A percentile compares a stretch with the other conserved stretches of the same genome.
phyloP scores from a whole-genome alignment of 2,113 vertebrate species.

The Megaceryle torquata region DNA sequence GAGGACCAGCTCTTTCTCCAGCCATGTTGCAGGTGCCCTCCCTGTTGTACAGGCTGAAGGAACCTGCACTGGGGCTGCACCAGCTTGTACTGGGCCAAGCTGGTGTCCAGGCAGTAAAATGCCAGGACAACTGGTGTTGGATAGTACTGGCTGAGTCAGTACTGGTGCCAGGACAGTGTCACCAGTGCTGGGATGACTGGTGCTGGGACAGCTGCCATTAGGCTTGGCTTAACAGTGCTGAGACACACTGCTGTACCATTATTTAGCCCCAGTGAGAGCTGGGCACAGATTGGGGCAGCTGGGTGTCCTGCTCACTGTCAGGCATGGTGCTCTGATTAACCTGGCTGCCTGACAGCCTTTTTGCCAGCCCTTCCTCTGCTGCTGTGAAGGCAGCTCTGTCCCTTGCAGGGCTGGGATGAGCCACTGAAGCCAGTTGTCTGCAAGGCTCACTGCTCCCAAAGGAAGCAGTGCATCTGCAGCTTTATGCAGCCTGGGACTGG shows the following conservation, averaged over 20 bases:
- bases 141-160: not conserved
- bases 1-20: not conserved
- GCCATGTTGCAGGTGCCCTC: not conserved
- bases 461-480: rapidly evolving
- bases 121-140: not conserved
- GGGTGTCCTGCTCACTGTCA: rapidly evolving
- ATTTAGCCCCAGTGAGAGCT: not conserved
- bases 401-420: not conserved
- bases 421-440: not conserved
- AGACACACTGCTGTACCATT: not conserved
- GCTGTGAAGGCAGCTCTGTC: not conserved
- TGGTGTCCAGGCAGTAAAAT: not conserved
- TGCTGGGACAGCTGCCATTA: not conserved
- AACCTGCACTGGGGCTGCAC: not conserved
- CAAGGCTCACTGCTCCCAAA: rapidly evolving
- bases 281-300: not conserved
- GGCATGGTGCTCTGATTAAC: not conserved
- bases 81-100: not conserved
- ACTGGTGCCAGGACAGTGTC: not conserved
- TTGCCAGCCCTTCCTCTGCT: not conserved
- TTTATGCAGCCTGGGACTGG: rapidly evolving
- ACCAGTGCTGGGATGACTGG: not conserved
- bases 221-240: not conserved
- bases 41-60: not conserved
- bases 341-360: not conserved